These are phyloP conservation scores for Dolichoris vasculosae DNA, from an alignment of 1,140 invertebrate genomes.

Conservation along the genomic window DNA sequence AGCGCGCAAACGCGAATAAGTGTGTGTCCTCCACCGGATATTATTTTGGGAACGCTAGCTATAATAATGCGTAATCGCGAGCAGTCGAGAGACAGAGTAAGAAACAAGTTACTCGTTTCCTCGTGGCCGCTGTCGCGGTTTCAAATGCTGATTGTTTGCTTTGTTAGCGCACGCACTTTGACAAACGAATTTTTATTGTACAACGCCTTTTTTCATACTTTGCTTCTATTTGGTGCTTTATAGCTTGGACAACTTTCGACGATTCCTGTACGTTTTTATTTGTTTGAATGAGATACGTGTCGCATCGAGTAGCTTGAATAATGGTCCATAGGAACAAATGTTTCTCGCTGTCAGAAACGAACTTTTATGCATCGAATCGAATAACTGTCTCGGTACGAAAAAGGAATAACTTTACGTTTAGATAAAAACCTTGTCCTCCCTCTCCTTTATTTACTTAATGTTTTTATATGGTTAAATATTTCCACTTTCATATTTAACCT, in stretches of 20 bases:
- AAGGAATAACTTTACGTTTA: no score
- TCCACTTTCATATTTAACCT: no score
- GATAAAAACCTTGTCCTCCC: no score
- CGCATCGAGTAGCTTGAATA: background rate
- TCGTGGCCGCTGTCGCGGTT: conserved; percentile 11
- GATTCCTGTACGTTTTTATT: background rate
- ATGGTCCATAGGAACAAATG: background rate
- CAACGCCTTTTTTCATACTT: background rate
- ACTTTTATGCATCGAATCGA: background rate
- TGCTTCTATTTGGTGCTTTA: background rate
- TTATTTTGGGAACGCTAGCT: conserved; percentile 48
- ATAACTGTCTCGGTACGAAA: no score
- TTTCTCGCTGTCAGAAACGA: background rate
- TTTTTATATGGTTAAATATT: no score
- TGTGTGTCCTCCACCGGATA: conserved; percentile 45
- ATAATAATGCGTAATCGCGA: conserved; percentile 46
- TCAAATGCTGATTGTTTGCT: background rate
- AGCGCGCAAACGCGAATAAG: background rate
- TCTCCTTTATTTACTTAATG: no score
- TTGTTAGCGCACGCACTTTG: background rate
- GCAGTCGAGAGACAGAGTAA: conserved; percentile 28
- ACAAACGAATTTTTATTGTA: background rate
- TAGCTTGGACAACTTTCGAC: background rate
- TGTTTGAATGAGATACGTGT: background rate
- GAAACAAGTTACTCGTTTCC: conserved; percentile 5